phyloP scores from a whole-genome alignment of 2,797 vertebrate genomes.

The Cirrhinus mrigala region DNA sequence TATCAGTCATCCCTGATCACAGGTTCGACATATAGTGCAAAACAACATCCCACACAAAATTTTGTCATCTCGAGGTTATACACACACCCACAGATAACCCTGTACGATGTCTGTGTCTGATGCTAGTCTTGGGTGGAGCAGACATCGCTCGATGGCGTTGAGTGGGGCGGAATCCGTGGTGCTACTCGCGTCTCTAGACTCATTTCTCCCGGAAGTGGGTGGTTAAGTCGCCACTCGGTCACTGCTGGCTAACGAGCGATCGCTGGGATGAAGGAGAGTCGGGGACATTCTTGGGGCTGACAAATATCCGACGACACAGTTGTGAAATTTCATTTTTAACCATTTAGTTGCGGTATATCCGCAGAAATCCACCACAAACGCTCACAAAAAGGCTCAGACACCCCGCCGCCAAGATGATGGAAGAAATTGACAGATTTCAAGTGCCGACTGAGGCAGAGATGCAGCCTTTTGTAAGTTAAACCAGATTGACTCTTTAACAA shows the following conservation, averaged over 20 bases:
- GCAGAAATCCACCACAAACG: slow-evolving; percentile 26
- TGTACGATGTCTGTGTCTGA: slow-evolving; percentile 28
- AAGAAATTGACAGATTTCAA: slow-evolving; percentile 96
- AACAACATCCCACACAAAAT: neutral
- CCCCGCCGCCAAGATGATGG: slow-evolving; percentile 88
- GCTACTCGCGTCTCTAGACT: slow-evolving; percentile 45
- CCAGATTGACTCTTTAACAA: neutral
- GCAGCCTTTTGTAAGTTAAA: slow-evolving; percentile 90
- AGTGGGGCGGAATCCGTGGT: slow-evolving; percentile 49
- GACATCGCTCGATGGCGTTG: slow-evolving; percentile 21
- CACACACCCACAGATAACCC: neutral
- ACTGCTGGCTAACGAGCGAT: slow-evolving; percentile 67
- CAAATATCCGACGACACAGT: slow-evolving; percentile 59
- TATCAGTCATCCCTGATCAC: neutral
- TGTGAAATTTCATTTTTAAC: slow-evolving; percentile 11
- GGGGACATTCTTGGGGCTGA: slow-evolving; percentile 52
- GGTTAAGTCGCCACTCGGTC: slow-evolving; percentile 80
- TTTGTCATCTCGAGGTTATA: neutral
- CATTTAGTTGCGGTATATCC: slow-evolving; percentile 24
- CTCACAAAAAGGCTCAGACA: slow-evolving; percentile 10
- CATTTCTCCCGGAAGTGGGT: slow-evolving; percentile 86
- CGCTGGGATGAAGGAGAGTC: slow-evolving; percentile 82
- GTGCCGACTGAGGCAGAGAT: slow-evolving; percentile 96
- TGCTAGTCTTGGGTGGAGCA: slow-evolving; percentile 51
- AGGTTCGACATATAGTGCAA: neutral